Evolutionary conservation across 2,113 vertebrate genomes (phyloP).

Genomic region (Chloroceryle aenea): DNA sequence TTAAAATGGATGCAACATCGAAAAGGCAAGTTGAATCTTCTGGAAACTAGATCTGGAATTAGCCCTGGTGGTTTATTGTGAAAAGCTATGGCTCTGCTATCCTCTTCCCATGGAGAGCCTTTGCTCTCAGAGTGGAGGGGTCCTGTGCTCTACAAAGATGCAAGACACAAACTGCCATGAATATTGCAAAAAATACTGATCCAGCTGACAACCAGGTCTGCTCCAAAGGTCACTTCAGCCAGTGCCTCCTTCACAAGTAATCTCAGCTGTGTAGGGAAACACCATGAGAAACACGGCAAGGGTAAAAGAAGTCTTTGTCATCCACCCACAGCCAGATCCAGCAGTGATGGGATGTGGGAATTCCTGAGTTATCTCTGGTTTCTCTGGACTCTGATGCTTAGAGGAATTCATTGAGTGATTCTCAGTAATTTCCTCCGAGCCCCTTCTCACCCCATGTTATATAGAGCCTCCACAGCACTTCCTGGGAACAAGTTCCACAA

Average conservation of each 20-base stretch:
- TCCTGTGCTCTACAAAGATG: not conserved
- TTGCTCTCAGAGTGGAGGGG: not conserved
- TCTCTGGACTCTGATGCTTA: not conserved
- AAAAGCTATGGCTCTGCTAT: not conserved
- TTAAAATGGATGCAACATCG: not conserved
- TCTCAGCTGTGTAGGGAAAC: not conserved
- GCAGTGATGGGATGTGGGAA: not conserved
- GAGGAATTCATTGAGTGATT: not conserved
- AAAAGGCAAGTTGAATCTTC: not conserved
- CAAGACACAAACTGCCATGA: not conserved
- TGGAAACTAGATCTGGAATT: not conserved
- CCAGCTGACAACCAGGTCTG: not conserved
- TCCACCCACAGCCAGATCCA: not conserved
- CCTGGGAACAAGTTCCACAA: not conserved
- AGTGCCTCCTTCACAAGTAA: not conserved
- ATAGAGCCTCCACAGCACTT: not conserved
- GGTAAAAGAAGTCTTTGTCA: not conserved
- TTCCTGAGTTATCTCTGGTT: not conserved
- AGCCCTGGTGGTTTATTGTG: not conserved
- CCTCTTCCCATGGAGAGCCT: not conserved
- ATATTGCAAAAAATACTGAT: not conserved
- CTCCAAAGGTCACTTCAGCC: not conserved
- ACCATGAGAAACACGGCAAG: not conserved
- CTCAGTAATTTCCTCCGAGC: not conserved
- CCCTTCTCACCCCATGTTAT: not conserved